These are phyloP conservation scores for Archivesica marissinica DNA, from an alignment of 1,140 invertebrate species.

Conservation along the genomic window DNA sequence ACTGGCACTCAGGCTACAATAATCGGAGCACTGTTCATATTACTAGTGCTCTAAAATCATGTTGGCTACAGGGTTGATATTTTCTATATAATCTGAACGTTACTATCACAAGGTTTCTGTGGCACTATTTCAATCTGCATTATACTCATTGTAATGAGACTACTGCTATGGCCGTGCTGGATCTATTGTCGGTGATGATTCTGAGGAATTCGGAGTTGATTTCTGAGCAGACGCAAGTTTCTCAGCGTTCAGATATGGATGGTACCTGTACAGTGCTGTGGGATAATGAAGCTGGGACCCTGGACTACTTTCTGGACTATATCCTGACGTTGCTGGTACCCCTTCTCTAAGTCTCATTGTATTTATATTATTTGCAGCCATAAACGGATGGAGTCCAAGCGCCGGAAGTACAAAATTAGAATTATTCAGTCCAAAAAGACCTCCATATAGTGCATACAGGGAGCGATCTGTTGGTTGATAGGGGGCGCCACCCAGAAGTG, in stretches of 20 bases:
- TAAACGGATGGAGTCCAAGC: constrained; percentile 71
- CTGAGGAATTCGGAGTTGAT: constrained; percentile 51
- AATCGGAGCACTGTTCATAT: no score
- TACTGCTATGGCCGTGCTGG: constrained; percentile 1
- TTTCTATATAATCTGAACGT: no score
- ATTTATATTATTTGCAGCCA: constrained; percentile 67
- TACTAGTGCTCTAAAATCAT: no score
- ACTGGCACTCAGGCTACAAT: no score
- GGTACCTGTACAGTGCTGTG: constrained; percentile 67
- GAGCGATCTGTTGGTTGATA: constrained; percentile 68
- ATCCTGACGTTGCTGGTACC: constrained; percentile 35
- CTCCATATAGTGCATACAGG: constrained; percentile 76
- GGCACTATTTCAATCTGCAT: not conserved
- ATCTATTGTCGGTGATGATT: constrained; percentile 29
- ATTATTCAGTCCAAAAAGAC: constrained; percentile 74
- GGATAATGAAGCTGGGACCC: constrained; percentile 65
- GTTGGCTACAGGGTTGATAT: no score
- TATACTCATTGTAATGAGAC: not conserved
- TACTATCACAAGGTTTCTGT: constrained; percentile 5
- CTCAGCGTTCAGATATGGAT: constrained; percentile 69
- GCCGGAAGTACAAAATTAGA: constrained; percentile 72
- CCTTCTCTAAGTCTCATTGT: constrained; percentile 69
- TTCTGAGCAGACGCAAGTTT: constrained; percentile 67
- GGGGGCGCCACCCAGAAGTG: constrained; percentile 65
- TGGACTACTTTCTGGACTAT: constrained; percentile 38